Conservation (phyloP, 2,797 vertebrate genomes). For the Decapterus maruadsi region DNA sequence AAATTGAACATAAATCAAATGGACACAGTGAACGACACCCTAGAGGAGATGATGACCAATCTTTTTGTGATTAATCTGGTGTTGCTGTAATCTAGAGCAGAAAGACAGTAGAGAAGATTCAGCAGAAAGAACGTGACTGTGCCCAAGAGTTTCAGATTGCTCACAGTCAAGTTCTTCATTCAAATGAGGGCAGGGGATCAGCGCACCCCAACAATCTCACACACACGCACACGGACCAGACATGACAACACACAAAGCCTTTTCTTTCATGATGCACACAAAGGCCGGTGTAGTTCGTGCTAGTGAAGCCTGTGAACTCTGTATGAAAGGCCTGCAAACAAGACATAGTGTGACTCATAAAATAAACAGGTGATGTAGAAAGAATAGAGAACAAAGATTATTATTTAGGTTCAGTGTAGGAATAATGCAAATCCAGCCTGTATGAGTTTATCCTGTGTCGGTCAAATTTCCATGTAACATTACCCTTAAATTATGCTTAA, state of each 20-base stretch:
- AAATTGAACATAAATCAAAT: background rate
- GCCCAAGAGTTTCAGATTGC: constrained; percentile 23
- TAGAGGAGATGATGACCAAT: background rate
- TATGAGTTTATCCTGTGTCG: background rate
- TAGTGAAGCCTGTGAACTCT: background rate
- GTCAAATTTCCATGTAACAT: constrained; percentile 1
- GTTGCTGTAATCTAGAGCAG: background rate
- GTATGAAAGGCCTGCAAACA: constrained; percentile 5
- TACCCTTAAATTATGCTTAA: background rate
- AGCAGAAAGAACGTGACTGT: background rate
- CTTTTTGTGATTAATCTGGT: background rate
- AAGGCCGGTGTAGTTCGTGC: background rate
- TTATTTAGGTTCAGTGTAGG: background rate
- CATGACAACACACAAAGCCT: constrained; percentile 31
- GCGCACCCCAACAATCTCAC: constrained; percentile 23
- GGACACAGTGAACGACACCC: background rate
- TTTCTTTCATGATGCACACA: constrained; percentile 37
- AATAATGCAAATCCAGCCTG: background rate
- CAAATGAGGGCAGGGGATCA: constrained; percentile 34
- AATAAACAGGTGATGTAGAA: background rate
- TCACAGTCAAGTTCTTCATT: constrained; percentile 43
- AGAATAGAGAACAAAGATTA: background rate
- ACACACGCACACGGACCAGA: constrained; percentile 18
- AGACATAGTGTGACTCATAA: background rate
- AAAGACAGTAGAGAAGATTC: constrained; percentile 1